Evolutionary conservation across 2,888 invertebrate genomes (phyloP).

Genomic region (Ariolimax columbianus): DNA sequence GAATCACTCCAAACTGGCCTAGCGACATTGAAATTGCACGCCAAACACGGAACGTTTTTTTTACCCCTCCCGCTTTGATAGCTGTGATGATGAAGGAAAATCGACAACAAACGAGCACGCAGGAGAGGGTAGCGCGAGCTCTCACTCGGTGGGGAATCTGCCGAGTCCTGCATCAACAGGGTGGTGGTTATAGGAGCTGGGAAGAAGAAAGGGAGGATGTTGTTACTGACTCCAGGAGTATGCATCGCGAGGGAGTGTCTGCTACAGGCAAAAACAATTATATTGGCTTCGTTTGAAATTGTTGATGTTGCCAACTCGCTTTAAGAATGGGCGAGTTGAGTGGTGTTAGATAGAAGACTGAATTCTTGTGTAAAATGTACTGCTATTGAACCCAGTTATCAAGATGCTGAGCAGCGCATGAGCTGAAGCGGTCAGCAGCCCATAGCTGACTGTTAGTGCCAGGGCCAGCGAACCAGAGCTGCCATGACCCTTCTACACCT

Average conservation of each 20-base stretch:
- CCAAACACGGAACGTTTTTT: too few species aligned
- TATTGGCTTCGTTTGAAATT: too few species aligned
- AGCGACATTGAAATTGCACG: background rate
- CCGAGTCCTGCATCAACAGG: background rate
- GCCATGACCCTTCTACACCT: too few species aligned
- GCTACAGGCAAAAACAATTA: background rate
- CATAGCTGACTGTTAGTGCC: too few species aligned
- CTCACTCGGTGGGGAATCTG: background rate
- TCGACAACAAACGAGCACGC: background rate
- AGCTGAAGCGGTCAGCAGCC: too few species aligned
- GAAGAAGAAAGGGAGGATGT: background rate
- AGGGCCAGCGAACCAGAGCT: too few species aligned
- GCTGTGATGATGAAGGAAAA: background rate
- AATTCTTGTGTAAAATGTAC: too few species aligned
- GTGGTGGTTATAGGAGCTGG: background rate
- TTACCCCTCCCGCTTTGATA: background rate
- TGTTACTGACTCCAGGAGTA: background rate
- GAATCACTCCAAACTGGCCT: background rate
- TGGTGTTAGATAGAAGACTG: too few species aligned
- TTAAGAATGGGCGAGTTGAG: too few species aligned
- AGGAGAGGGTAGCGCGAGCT: background rate
- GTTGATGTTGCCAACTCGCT: too few species aligned
- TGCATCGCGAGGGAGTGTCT: background rate
- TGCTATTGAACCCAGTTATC: too few species aligned
- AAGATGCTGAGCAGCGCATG: too few species aligned